Evolutionary conservation across 23 tunicate species (phyloP), one percentile per base, ranked within the genome.

Genomic region (Styela clava): DNA sequence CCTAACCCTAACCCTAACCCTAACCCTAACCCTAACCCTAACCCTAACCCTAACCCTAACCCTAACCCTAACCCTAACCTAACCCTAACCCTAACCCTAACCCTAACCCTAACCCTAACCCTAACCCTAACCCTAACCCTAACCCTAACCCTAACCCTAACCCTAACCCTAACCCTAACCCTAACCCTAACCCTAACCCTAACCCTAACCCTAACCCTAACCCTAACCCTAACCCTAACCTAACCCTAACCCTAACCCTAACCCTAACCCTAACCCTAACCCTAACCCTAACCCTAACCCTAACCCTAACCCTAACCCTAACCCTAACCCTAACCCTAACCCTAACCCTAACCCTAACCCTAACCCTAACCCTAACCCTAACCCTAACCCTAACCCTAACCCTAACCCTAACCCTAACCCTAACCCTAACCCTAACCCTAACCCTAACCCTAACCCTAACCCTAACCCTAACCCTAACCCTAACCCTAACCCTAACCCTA

Each of bases 281-380:
- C 87, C 90, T 80, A 23, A 81, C 31, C 85, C 85, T 33, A 18
- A 69, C 31, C 85, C 85, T 33, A 18, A 69, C 31, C 89, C 89
- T 35, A 24, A 86, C 44, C 90, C 90, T 44, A 29, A 86, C 44
- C 90, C 90, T 44, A 29, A 86, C 31, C 90, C 90, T 51, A 23
- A 86, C 31, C 90, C 90, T 51, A 23, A 86, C 31, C 90, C 90
- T 83, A 12, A 82, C 23, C 85, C 88, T 86, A 81, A 85, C 81
- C 88, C 88, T 86, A 81, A 85, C 81, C 88, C 88, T 78, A 64
- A 85, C 81, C 88, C 88, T 86, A 81, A 85, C 81, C 88, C 88
- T 86, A 81, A 85, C 81, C 88, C 88, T 86, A 81, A 85, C 81
- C 88, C 85, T 63, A 34, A 79, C 64, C 84, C 88, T 78, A 34